Percentiles rank a stretch among this genome's conserved stretches.
Evolutionary conservation across 2,888 invertebrate genomes (phyloP).

Genomic region (Hypercompe scribonia): DNA sequence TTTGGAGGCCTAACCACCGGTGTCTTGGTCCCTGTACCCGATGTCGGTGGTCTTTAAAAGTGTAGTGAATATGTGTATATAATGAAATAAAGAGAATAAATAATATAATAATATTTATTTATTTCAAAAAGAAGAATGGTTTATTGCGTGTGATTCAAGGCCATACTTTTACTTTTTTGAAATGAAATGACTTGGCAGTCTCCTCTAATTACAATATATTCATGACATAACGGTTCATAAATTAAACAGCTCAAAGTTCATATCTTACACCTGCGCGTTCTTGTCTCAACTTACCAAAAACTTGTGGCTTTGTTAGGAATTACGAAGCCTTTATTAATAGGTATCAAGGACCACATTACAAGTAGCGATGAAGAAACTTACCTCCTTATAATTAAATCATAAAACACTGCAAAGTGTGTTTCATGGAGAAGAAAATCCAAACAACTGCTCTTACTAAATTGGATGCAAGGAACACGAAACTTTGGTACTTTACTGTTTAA

Average conservation of each 20-base stretch:
- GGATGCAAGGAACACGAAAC: constrained; percentile 44
- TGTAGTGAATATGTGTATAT: no score
- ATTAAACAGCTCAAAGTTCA: constrained; percentile 42
- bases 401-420: constrained; percentile 28
- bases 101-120: no score
- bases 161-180: no score
- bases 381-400: constrained; percentile 19
- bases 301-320: constrained; percentile 55
- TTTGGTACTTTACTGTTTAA: constrained; percentile 53
- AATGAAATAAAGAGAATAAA: no score
- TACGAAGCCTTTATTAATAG: constrained; percentile 43
- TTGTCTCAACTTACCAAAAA: constrained; percentile 51
- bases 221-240: constrained; percentile 28
- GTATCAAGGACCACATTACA: constrained; percentile 51
- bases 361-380: constrained; percentile 26
- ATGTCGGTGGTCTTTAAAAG: no score
- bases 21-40: no score
- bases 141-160: no score
- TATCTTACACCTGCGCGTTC: constrained; percentile 43
- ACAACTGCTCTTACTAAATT: constrained; percentile 33
- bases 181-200: no score
- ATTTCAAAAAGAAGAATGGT: no score
- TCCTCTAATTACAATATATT: constrained; percentile 31
- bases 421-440: constrained; percentile 45
- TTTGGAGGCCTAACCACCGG: no score